Percentiles rank a stretch among this genome's conserved stretches.
Evolutionary conservation across 2,113 vertebrate genomes (phyloP).

Genomic region (Phocoena phocoena): DNA sequence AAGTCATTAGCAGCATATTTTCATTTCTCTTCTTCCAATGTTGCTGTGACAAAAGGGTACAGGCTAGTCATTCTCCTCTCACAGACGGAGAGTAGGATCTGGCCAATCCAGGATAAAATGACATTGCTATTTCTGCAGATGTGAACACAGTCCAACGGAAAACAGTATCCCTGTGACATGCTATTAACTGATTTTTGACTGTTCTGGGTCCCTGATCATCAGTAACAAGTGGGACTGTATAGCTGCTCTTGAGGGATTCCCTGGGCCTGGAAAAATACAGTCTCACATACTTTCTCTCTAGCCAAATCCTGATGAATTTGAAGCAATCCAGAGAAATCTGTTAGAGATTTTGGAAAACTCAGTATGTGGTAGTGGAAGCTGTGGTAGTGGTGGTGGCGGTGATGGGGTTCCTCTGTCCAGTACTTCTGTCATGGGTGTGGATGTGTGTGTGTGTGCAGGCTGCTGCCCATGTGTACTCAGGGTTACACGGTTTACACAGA

Average conservation of each 20-base stretch:
- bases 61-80: slow-evolving; percentile 69
- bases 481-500: neutral
- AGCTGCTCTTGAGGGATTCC: slow-evolving; percentile 81
- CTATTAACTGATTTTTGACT: slow-evolving; percentile 83
- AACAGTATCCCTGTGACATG: slow-evolving; percentile 82
- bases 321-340: slow-evolving; percentile 66
- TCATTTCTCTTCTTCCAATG: slow-evolving; percentile 48
- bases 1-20: slow-evolving; percentile 74
- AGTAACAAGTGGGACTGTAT: slow-evolving; percentile 81
- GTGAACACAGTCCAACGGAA: slow-evolving; percentile 81
- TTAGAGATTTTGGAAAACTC: slow-evolving; percentile 50
- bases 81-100: slow-evolving; percentile 82
- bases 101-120: slow-evolving; percentile 81
- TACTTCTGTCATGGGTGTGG: rapidly evolving
- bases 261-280: slow-evolving; percentile 62
- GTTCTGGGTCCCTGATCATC: slow-evolving; percentile 69
- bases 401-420: neutral
- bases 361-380: neutral
- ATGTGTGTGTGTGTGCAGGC: neutral
- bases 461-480: neutral
- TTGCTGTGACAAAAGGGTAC: slow-evolving; percentile 69
- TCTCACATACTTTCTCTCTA: slow-evolving; percentile 10
- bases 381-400: too few relatives aligned
- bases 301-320: slow-evolving; percentile 66
- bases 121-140: slow-evolving; percentile 84